Percentiles rank a stretch among this genome's conserved stretches.
These are phyloP conservation scores for Oedothorax gibbosus DNA, from an alignment of 1,140 invertebrate genomes.

Conservation along the genomic window DNA sequence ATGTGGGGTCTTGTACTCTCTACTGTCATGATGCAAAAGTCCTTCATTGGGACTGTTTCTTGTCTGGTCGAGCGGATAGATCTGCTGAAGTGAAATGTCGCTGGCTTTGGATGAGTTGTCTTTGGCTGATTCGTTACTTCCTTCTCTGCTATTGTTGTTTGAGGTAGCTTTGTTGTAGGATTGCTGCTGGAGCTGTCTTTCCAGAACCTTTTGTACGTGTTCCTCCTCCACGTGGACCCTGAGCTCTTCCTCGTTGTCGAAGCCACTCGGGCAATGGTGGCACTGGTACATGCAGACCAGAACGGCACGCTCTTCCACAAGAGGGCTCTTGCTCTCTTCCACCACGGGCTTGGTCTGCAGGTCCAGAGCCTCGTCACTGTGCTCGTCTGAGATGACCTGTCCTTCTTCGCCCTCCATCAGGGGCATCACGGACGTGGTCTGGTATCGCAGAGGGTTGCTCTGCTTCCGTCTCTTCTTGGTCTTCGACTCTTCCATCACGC, in stretches of 20 bases:
- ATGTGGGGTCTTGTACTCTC: slow-evolving; percentile 52
- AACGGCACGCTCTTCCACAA: slow-evolving; percentile 24
- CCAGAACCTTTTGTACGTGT: slow-evolving; percentile 64
- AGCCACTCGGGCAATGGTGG: slow-evolving; percentile 64
- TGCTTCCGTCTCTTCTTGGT: slow-evolving; percentile 68
- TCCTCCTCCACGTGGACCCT: slow-evolving; percentile 66
- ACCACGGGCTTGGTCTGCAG: slow-evolving; percentile 24
- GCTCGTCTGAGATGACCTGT: slow-evolving; percentile 10
- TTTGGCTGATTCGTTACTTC: slow-evolving; percentile 46
- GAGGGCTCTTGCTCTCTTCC: slow-evolving; percentile 7
- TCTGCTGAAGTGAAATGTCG: slow-evolving; percentile 24
- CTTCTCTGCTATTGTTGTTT: slow-evolving; percentile 47
- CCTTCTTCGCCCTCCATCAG: slow-evolving; percentile 49
- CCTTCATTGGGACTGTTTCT: slow-evolving; percentile 41
- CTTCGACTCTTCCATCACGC: slow-evolving; percentile 60
- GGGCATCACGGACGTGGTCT: slow-evolving; percentile 39
- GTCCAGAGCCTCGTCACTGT: slow-evolving; percentile 46
- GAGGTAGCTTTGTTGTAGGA: slow-evolving; percentile 62
- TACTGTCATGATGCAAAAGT: slow-evolving; percentile 39
- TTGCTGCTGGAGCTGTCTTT: slow-evolving; percentile 63
- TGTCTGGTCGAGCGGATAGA: slow-evolving; percentile 35
- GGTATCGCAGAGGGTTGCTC: slow-evolving; percentile 66
- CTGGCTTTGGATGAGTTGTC: slow-evolving; percentile 49
- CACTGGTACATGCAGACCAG: slow-evolving; percentile 51
- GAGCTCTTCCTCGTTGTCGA: slow-evolving; percentile 64